phyloP scores from a whole-genome alignment of 2,113 vertebrate species.

The Craseonycteris thonglongyai region DNA sequence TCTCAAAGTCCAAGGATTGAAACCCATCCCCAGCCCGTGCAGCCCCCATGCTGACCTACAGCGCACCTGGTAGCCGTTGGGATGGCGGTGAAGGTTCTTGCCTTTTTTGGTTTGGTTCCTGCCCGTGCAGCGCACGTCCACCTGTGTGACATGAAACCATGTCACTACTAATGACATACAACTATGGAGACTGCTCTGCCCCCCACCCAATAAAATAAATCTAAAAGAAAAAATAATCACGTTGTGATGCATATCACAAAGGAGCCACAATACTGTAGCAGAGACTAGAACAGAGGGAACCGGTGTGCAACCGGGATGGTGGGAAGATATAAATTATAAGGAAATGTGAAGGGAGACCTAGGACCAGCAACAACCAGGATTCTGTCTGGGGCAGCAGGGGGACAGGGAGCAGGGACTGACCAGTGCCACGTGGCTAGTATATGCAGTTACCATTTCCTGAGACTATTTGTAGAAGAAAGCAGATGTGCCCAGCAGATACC shows the following conservation, averaged over 20 bases:
- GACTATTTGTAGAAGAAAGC: background rate
- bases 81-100: too few relatives aligned
- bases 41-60: too few relatives aligned
- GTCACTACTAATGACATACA: too few relatives aligned
- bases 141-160: too few relatives aligned
- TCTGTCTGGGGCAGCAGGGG: background rate
- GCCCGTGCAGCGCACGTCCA: too few relatives aligned
- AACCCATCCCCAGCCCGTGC: too few relatives aligned
- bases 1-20: too few relatives aligned
- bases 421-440: accelerated
- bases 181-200: too few relatives aligned
- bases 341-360: background rate
- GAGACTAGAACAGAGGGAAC: background rate
- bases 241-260: background rate
- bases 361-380: accelerated
- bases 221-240: too few relatives aligned
- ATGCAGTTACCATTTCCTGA: background rate
- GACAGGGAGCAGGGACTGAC: accelerated
- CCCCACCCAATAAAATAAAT: too few relatives aligned
- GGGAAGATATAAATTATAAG: background rate
- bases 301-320: accelerated
- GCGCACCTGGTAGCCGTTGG: too few relatives aligned
- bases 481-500: background rate
- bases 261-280: background rate
- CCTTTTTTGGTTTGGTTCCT: too few relatives aligned